A percentile compares a stretch with the other conserved stretches of the same genome.
Evolutionary conservation across 2,888 invertebrate species (phyloP).

Genomic region (Limenitis camilla): DNA sequence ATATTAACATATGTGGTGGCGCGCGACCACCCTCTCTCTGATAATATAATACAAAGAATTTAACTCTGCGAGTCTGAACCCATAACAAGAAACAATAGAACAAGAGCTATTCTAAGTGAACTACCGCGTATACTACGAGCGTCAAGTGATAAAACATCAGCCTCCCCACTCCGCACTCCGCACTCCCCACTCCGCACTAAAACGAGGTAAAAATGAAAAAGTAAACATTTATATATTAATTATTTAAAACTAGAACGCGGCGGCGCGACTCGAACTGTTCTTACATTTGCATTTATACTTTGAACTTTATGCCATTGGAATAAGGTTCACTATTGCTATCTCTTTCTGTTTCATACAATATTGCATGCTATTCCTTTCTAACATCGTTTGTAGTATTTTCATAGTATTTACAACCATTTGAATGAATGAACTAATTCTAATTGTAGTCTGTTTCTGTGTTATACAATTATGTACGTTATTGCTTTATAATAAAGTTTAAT

Average conservation of each 20-base stretch:
- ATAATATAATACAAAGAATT: constrained; percentile 73
- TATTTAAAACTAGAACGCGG: constrained; percentile 36
- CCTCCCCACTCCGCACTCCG: constrained; percentile 41
- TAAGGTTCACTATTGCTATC: too few relatives aligned
- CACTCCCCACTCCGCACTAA: constrained; percentile 30
- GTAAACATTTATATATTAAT: constrained; percentile 63
- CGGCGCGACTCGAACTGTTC: background rate
- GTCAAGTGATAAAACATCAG: constrained; percentile 45
- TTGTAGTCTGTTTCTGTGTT: too few relatives aligned
- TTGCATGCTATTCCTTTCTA: too few relatives aligned
- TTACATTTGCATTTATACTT: too few relatives aligned
- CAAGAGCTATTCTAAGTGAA: constrained; percentile 46
- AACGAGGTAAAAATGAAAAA: constrained; percentile 59
- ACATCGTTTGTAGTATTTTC: too few relatives aligned
- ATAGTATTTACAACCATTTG: too few relatives aligned
- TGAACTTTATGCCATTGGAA: too few relatives aligned
- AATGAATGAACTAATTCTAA: too few relatives aligned
- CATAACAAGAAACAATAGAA: constrained; percentile 66
- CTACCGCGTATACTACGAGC: constrained; percentile 24
- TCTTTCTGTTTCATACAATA: too few relatives aligned
- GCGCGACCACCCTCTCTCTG: constrained; percentile 66
- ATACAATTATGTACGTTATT: too few relatives aligned
- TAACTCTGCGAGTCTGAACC: constrained; percentile 63
- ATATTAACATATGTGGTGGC: constrained; percentile 72
- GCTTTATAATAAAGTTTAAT: too few relatives aligned